Evolutionary conservation across 2,888 invertebrate genomes (phyloP).

Genomic region (Drosophila quinaria): DNA sequence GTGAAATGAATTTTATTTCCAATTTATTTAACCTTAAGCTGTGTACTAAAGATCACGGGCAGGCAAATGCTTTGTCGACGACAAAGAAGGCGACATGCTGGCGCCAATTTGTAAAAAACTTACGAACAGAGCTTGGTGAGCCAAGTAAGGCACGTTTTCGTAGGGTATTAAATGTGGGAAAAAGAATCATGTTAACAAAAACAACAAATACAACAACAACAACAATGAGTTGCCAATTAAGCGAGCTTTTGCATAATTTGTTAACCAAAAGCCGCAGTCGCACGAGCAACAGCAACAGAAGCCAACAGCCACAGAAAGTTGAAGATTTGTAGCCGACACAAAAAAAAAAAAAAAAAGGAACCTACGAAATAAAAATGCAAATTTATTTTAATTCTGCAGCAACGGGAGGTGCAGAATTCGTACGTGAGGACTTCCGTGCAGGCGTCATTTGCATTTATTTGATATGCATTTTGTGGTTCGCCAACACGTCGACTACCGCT

Average conservation of each 20-base stretch:
- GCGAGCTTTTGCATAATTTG: slow-evolving; percentile 55
- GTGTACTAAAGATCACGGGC: no score
- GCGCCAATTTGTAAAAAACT: no score
- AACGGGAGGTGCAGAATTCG: slow-evolving; percentile 21
- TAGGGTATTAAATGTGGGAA: slow-evolving; percentile 13
- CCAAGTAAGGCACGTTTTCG: no score
- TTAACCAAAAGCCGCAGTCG: slow-evolving; percentile 37
- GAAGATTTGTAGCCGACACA: slow-evolving; percentile 26
- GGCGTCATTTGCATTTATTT: slow-evolving; percentile 53
- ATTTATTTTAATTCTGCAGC: slow-evolving; percentile 54
- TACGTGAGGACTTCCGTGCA: slow-evolving; percentile 28
- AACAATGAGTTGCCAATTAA: slow-evolving; percentile 43
- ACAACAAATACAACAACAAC: slow-evolving; percentile 8
- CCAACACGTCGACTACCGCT: no score
- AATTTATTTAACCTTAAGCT: no score
- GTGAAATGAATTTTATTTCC: no score
- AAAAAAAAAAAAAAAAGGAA: slow-evolving; percentile 4
- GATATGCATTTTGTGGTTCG: slow-evolving; percentile 39
- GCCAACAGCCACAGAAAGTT: slow-evolving; percentile 8
- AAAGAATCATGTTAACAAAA: slow-evolving; percentile 26
- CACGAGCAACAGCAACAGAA: slow-evolving; percentile 5
- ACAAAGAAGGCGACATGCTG: no score
- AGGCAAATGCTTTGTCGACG: no score
- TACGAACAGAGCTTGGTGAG: no score
- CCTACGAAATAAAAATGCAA: slow-evolving; percentile 53